Evolutionary conservation across 2,113 vertebrate genomes (phyloP).

Genomic region (Neolamprologus devosi): DNA sequence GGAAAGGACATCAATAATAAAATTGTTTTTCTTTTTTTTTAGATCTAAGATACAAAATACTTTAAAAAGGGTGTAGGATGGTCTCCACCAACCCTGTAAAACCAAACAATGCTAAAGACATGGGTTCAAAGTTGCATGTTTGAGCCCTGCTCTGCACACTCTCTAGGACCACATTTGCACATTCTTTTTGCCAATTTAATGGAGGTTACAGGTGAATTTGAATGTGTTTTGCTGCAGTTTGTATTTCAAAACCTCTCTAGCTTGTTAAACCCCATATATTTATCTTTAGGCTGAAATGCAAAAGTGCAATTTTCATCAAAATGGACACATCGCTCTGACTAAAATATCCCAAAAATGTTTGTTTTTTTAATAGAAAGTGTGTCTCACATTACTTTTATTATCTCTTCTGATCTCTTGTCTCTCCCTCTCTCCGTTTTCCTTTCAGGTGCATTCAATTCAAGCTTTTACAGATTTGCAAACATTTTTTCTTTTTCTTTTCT

Average conservation of each 20-base stretch:
- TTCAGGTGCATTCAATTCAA: slow-evolving; percentile 67
- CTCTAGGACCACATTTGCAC: background rate
- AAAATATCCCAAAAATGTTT: background rate
- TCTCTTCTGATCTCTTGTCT: background rate
- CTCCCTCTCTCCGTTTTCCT: slow-evolving; percentile 23
- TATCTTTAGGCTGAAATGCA: background rate
- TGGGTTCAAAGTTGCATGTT: background rate
- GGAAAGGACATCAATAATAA: background rate
- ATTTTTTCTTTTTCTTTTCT: slow-evolving; percentile 53
- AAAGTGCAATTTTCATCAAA: background rate
- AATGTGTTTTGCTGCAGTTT: background rate
- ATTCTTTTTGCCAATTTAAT: background rate
- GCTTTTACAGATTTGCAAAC: slow-evolving; percentile 75
- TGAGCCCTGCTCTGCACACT: background rate
- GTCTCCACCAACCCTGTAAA: background rate
- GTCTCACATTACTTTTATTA: background rate
- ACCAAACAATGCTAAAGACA: background rate
- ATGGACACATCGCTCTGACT: background rate
- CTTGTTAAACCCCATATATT: background rate
- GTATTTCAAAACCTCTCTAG: background rate
- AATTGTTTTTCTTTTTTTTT: background rate
- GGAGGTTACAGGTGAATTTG: background rate
- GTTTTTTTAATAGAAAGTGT: background rate
- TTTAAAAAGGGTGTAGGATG: background rate
- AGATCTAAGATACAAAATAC: background rate